Evolutionary conservation across 2,888 invertebrate species (phyloP).

Genomic region (Cloeon dipterum): DNA sequence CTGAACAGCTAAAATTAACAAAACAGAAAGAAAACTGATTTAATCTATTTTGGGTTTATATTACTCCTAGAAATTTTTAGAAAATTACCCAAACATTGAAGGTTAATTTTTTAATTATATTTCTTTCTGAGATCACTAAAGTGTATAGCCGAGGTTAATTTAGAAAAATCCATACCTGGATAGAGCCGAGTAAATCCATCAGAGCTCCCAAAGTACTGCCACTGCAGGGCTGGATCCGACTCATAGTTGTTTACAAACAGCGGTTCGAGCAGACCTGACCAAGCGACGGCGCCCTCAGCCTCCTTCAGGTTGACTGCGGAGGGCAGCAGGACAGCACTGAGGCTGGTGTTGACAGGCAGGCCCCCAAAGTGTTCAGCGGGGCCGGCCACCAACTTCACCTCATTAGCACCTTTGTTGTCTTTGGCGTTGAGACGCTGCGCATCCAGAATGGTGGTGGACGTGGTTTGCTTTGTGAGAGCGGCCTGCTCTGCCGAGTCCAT

Average conservation of each 20-base stretch:
- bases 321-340: constrained; percentile 77
- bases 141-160: no score
- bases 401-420: neutral
- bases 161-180: constrained; percentile 78
- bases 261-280: constrained; percentile 83
- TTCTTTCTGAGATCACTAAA: no score
- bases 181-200: constrained; percentile 84
- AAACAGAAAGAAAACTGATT: neutral
- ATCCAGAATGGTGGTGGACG: constrained; percentile 23
- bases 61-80: neutral
- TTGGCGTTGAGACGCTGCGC: constrained; percentile 29
- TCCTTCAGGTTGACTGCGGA: constrained; percentile 51
- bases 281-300: constrained; percentile 73
- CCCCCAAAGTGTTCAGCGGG: constrained; percentile 70
- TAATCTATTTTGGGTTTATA: neutral
- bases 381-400: constrained; percentile 1
- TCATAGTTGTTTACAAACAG: constrained; percentile 77
- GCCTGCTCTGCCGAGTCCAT: constrained; percentile 83
- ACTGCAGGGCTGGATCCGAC: constrained; percentile 75
- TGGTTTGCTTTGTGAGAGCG: constrained; percentile 49
- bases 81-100: no score
- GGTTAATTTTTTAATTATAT: no score
- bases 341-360: constrained; percentile 57
- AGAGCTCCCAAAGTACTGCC: constrained; percentile 98
- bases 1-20: neutral